phyloP scores from a whole-genome alignment of 2,888 invertebrate species.

The Eulithis testata region DNA sequence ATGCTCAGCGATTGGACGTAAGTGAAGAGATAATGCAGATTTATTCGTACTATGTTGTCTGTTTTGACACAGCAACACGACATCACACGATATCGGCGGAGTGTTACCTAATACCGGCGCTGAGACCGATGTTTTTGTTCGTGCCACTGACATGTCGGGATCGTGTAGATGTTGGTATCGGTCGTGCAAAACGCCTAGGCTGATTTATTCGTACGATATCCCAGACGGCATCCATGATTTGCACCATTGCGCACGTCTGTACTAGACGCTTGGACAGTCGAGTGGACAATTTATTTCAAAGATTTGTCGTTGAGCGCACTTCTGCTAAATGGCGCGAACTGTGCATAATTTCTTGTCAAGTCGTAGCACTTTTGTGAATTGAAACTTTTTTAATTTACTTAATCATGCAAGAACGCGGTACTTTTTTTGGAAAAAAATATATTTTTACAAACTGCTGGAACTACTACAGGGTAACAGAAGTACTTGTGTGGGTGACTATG shows the following conservation, averaged over 20 bases:
- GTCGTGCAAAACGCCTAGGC: too few relatives aligned
- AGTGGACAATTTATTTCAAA: constrained; percentile 15
- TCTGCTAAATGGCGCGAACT: not conserved
- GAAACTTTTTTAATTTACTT: too few relatives aligned
- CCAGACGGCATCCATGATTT: constrained; percentile 6
- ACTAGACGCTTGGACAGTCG: constrained; percentile 20
- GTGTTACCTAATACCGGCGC: too few relatives aligned
- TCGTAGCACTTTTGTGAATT: not conserved
- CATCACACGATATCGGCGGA: too few relatives aligned
- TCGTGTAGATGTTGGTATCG: not conserved
- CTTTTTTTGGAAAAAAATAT: too few relatives aligned
- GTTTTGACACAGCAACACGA: too few relatives aligned
- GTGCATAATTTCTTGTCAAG: not conserved
- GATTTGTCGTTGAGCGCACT: constrained; percentile 6
- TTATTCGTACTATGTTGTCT: not conserved
- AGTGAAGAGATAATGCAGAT: constrained; percentile 12
- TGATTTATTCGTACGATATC: constrained; percentile 9
- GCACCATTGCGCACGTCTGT: constrained; percentile 23
- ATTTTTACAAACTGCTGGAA: too few relatives aligned
- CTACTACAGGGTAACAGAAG: too few relatives aligned
- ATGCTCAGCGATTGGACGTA: constrained; percentile 1
- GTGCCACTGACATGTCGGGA: too few relatives aligned
- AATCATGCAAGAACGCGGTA: too few relatives aligned
- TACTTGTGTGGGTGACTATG: too few relatives aligned
- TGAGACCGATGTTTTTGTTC: too few relatives aligned